Evolutionary conservation across 2,888 invertebrate genomes (phyloP).

Genomic region (Crossocerus cetratus): DNA sequence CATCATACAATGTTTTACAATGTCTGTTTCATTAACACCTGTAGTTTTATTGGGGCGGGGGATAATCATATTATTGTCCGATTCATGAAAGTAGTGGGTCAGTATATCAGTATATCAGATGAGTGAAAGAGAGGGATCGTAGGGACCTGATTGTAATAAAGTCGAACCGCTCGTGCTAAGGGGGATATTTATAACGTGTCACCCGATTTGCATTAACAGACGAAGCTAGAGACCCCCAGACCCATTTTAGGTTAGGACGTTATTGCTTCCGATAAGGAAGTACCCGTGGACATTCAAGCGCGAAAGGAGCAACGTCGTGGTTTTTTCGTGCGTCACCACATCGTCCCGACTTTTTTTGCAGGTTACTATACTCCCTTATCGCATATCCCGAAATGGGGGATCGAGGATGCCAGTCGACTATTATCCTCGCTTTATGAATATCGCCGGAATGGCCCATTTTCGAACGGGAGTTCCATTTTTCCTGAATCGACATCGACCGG

Average conservation of each 20-base stretch:
- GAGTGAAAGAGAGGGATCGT: constrained; percentile 28
- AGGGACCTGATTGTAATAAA: constrained; percentile 11
- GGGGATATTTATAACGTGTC: background rate
- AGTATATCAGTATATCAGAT: constrained; percentile 24
- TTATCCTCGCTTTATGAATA: constrained; percentile 51
- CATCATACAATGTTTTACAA: too few species aligned
- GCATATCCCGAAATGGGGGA: constrained; percentile 33
- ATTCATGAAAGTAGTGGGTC: background rate
- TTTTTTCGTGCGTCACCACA: constrained; percentile 21
- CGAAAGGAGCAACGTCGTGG: constrained; percentile 40
- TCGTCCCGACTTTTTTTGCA: constrained; percentile 32
- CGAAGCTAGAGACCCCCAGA: constrained; percentile 19
- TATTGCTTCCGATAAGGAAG: constrained; percentile 41
- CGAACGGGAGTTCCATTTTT: constrained; percentile 40
- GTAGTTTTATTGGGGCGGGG: too few species aligned
- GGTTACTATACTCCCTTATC: constrained; percentile 41
- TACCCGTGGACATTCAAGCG: constrained; percentile 33
- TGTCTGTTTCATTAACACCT: too few species aligned
- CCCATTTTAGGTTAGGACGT: constrained; percentile 22
- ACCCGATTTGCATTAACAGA: constrained; percentile 26
- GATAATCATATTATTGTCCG: too few species aligned
- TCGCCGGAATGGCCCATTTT: constrained; percentile 15
- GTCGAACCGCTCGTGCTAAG: background rate
- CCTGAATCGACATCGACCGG: constrained; percentile 28
- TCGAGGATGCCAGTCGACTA: constrained; percentile 15